A percentile compares a stretch with the other conserved stretches of the same genome.
Conservation (phyloP, 35 echinoderm and acorn worm genomes). For the Apostichopus californicus region DNA sequence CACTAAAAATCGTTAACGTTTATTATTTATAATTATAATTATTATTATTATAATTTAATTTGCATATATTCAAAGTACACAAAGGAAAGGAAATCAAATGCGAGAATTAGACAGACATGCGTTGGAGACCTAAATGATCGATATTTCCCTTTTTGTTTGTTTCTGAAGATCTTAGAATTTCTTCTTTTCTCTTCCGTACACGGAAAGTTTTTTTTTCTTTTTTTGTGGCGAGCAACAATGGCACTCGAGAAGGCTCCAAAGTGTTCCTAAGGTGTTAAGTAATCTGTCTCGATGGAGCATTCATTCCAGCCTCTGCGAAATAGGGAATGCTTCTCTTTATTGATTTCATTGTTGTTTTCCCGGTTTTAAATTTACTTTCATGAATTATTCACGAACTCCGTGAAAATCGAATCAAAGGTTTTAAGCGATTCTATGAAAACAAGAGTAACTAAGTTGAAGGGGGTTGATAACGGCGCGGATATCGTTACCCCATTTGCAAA, state of each 20-base stretch:
- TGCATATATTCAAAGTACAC: too few species aligned
- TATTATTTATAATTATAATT: too few species aligned
- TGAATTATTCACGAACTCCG: conserved; percentile 8
- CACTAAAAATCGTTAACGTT: too few species aligned
- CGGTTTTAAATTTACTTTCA: not conserved
- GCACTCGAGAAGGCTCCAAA: not conserved
- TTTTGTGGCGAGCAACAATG: not conserved
- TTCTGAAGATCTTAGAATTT: too few species aligned
- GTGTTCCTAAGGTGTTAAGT: conserved; percentile 9
- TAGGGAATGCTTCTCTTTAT: not conserved
- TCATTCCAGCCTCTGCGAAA: not conserved
- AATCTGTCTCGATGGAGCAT: not conserved
- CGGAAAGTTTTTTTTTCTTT: not conserved
- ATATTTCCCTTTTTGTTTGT: too few species aligned
- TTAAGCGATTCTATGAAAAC: not conserved
- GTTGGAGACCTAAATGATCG: too few species aligned
- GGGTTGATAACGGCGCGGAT: not conserved
- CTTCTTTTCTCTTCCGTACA: not conserved
- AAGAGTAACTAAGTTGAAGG: not conserved
- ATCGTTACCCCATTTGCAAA: not conserved
- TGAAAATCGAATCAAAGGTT: not conserved
- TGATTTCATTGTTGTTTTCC: conserved; percentile 20
- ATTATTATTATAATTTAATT: too few species aligned
- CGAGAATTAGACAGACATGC: too few species aligned
- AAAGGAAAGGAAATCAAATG: too few species aligned